phyloP scores from a whole-genome alignment of 2,888 invertebrate genomes.

The Nemapogon koenigi region DNA sequence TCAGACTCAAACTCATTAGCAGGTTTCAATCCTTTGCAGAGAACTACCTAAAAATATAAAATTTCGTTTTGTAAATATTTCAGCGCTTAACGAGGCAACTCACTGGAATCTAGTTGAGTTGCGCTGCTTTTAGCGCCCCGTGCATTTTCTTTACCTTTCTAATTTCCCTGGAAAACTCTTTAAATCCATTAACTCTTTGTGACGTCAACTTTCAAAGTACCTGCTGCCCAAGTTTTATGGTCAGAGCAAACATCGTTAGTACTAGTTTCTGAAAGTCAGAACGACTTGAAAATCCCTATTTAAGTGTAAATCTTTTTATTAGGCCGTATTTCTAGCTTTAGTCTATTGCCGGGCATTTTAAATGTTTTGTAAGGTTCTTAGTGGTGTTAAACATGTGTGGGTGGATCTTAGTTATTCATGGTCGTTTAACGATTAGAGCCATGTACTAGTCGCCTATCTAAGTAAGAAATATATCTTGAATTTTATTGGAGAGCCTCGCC shows the following conservation, averaged over 20 bases:
- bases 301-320: conserved; percentile 35
- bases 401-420: conserved; percentile 53
- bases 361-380: conserved; percentile 40
- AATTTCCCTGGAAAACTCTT: no score
- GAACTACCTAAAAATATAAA: no score
- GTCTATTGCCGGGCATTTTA: conserved; percentile 22
- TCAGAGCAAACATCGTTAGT: neutral
- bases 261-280: neutral
- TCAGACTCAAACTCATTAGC: no score
- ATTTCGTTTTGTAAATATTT: conserved; percentile 40
- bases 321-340: conserved; percentile 43
- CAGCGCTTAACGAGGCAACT: conserved; percentile 51
- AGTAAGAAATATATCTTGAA: conserved; percentile 42
- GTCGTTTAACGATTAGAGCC: conserved; percentile 32
- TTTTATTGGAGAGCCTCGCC: conserved; percentile 30
- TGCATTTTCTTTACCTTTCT: no score
- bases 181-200: no score
- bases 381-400: conserved; percentile 30
- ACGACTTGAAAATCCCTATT: conserved; percentile 10
- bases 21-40: no score
- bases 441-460: conserved; percentile 32
- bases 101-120: conserved; percentile 45
- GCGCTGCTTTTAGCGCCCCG: conserved; percentile 40
- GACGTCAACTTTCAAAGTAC: no score
- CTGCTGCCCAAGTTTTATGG: no score